Base-by-base conservation (phyloP, 2,113 vertebrate species). In the Suncus etruscus region DNA sequence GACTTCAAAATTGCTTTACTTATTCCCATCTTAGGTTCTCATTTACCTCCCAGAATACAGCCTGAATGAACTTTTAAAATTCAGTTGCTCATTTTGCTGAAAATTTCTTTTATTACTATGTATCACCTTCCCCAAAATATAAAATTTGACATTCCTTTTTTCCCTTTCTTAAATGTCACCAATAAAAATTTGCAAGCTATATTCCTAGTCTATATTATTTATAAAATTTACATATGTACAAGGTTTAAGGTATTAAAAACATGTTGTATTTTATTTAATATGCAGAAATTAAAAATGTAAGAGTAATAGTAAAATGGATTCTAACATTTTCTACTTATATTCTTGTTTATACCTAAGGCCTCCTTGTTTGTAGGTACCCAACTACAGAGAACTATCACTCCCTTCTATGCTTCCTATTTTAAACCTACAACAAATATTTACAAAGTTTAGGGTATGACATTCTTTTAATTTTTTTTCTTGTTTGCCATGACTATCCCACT, bases 11-110 rank as follows among this genome's bases (percentile, higher is more conserved):
- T 18, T 88, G 31, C 27, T 91, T 48, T 76, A 68, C 29, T 58
- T 32, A 12, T 66, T 39, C 73, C 32, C 32, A 29, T 27, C 54
- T 78, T 11, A 63, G 85, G 15, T 68, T 89, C 32, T 68, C 4
- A 75, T 77, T 94, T 85, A 39, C 15, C 5, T 86, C 10, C 48
- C 45, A 45, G 66, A 84, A 72, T 39, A 91, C 1, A 87, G 31
- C 29, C 27, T 58, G 29, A 73, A 18, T 81, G 69, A 32, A 31
- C 66, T 80, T 92, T 90, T 78, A 89, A 89, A 76, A 77, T 80
- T 25, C 29, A 47, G 22, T 58, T 32, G 24, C 65, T 83, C 50
- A 85, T 86, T 85, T 90, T 91, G 27, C 39, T 31, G 86, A 72
- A 90, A 86, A 66, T 83, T 4, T 74, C 78, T 29, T 39, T 39